Conservation (phyloP, 2,113 vertebrate species). For the Limanda limanda region DNA sequence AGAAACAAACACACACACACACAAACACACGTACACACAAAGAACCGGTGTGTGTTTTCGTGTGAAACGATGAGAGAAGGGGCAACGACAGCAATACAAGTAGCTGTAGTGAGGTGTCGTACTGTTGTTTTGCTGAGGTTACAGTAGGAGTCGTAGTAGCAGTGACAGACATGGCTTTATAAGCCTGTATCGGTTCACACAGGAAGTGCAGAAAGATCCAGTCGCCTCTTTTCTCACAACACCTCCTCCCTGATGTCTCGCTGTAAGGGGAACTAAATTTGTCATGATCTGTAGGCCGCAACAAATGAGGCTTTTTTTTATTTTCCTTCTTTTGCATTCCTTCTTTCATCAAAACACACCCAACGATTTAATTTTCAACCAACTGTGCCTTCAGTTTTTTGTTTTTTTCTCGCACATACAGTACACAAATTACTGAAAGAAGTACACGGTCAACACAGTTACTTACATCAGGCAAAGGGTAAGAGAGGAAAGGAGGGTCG, state of each 20-base stretch:
- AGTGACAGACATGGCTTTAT: conserved; percentile 62
- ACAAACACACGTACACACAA: neutral
- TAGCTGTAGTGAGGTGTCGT: conserved; percentile 60
- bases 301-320: conserved; percentile 31
- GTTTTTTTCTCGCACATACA: conserved; percentile 70
- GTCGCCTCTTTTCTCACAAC: conserved; percentile 44
- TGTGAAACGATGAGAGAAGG: conserved; percentile 11
- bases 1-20: conserved; percentile 10
- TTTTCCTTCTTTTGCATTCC: no score
- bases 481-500: conserved; percentile 50
- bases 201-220: conserved; percentile 57
- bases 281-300: conserved; percentile 40
- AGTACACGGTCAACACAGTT: conserved; percentile 81
- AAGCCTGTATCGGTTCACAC: conserved; percentile 44
- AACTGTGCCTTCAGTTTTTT: conserved; percentile 51
- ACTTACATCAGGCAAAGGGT: conserved; percentile 79
- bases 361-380: conserved; percentile 60
- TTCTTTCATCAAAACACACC: conserved; percentile 19
- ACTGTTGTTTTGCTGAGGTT: conserved; percentile 63
- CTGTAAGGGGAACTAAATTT: conserved; percentile 61
- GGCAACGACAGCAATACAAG: conserved; percentile 55
- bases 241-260: conserved; percentile 55
- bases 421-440: conserved; percentile 80
- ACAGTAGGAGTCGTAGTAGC: conserved; percentile 45
- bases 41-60: conserved; percentile 22